Evolutionary conservation across 2,797 vertebrate genomes (phyloP).

Genomic region (Eulemur albifrons): DNA sequence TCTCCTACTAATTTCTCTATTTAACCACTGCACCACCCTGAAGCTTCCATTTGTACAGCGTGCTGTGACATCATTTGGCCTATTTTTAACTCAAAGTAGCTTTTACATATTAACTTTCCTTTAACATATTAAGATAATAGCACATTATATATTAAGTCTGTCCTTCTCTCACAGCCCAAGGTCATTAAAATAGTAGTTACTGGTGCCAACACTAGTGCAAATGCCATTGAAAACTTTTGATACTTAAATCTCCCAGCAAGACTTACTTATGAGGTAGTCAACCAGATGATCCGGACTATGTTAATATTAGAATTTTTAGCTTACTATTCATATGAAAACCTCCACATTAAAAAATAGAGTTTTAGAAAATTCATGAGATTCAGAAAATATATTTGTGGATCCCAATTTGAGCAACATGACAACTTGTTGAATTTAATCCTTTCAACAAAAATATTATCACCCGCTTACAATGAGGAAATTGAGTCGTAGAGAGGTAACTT

Average conservation of each 20-base stretch:
- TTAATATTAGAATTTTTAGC: background rate
- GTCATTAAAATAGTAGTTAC: background rate
- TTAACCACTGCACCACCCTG: background rate
- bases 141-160: background rate
- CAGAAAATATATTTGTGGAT: background rate
- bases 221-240: background rate
- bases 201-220: background rate
- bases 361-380: slow-evolving; percentile 38
- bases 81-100: background rate
- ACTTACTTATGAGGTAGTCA: background rate
- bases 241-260: background rate
- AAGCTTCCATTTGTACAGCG: background rate
- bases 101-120: background rate
- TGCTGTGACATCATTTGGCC: background rate
- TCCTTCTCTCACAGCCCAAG: background rate
- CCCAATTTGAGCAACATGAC: background rate
- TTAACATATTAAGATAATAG: background rate
- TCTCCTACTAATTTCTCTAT: background rate
- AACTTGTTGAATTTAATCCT: background rate
- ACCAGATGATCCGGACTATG: background rate
- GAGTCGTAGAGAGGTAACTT: background rate
- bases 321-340: background rate
- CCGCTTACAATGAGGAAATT: background rate
- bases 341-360: background rate
- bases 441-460: background rate